Base-by-base conservation (phyloP, 2,888 invertebrate species). In the Drosophila recens region DNA sequence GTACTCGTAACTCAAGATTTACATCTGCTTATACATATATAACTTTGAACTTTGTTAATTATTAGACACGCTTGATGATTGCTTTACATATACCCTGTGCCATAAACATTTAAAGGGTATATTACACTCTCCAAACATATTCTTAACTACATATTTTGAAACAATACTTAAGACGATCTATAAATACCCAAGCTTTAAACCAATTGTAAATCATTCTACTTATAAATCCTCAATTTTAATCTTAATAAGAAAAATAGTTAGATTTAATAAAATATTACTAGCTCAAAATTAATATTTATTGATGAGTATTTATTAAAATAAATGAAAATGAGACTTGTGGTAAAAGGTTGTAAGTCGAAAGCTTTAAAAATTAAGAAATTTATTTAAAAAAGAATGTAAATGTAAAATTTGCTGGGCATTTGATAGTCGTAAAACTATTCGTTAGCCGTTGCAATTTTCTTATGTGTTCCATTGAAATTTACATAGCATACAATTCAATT, bases 401-500 rank as follows among this genome's bases (percentile, higher is more conserved):
- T 40, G 3, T 9, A 5, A 51, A 11, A 40, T 33, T 33, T 33
- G 36, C 30, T 27, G 46, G 48, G 46, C 33, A 61, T 53, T 15
- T 20, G 2, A 10, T 5, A 51, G 27, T 58, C 48, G 5, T n/a
- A 15, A 43, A 11, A 11, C 2, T 33, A 15, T 42, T 17, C 6
- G 17, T 20, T n/a, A n/a, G n/a, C n/a, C 30, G 27, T 27, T 5
- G 33, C 45, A 72, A 45, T 33, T 69, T 36, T 38, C 34, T 40
- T 23, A 48, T 43, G 8, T 33, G 36, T 62, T 51, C 11, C 58
- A 67, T 57, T 67, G 11, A 42, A 66, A 67, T 59, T 72, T 53
- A 51, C 67, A 73, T 30, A 34, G 67, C 73, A 62, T 43, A 54
- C 46, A 73, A 45, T 68, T 68, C 43, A 56, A 75, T 73, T 73